phyloP scores from a whole-genome alignment of 1,140 invertebrate species.

The Myzus persicae region DNA sequence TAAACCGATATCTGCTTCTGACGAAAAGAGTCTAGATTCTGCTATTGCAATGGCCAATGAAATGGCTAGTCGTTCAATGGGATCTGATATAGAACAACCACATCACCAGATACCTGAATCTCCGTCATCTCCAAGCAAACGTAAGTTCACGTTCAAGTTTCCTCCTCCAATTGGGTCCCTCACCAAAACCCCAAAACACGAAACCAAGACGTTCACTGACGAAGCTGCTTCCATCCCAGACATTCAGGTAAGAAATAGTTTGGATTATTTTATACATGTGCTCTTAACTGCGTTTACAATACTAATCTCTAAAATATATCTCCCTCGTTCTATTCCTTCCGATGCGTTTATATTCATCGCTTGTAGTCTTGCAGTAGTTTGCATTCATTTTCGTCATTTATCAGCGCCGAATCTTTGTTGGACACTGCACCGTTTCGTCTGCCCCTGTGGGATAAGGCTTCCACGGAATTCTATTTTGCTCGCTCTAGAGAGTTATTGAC shows the following conservation, averaged over 20 bases:
- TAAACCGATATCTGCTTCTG: constrained; percentile 92
- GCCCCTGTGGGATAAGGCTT: constrained; percentile 76
- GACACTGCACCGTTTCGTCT: constrained; percentile 66
- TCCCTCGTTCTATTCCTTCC: constrained; percentile 12
- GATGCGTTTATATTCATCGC: constrained; percentile 34
- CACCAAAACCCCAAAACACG: constrained; percentile 71
- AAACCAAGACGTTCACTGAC: constrained; percentile 86
- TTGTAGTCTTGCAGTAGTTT: constrained; percentile 69
- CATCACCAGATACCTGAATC: constrained; percentile 69
- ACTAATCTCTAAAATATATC: constrained; percentile 31
- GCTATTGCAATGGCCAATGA: constrained; percentile 95
- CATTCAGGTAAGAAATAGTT: constrained; percentile 75
- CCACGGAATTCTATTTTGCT: constrained; percentile 77
- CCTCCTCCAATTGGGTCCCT: constrained; percentile 65
- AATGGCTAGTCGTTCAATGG: constrained; percentile 85
- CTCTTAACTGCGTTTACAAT: background rate
- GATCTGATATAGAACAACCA: constrained; percentile 64
- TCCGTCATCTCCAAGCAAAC: constrained; percentile 80
- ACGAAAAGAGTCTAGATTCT: constrained; percentile 90
- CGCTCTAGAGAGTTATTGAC: constrained; percentile 75
- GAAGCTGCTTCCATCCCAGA: constrained; percentile 89
- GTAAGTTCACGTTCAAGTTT: constrained; percentile 89
- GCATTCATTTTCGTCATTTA: constrained; percentile 66
- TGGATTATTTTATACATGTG: background rate
- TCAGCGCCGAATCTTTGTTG: constrained; percentile 66